These are phyloP conservation scores for Acleris cristana DNA, from an alignment of 2,888 invertebrate genomes.

Conservation along the genomic window DNA sequence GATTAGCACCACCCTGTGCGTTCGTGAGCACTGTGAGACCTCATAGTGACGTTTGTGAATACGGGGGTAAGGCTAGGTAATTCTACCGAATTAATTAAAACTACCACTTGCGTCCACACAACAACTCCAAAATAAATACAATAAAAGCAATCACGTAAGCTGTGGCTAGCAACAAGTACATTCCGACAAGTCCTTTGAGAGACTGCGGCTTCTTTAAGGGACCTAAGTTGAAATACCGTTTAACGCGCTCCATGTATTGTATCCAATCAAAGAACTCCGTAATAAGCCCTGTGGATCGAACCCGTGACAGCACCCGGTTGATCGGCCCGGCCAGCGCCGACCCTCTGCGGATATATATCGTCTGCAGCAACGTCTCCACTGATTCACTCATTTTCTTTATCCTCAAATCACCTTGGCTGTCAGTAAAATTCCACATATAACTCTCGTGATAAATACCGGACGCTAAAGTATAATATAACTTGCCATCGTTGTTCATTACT, in stretches of 20 bases:
- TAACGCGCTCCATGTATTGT: constrained; percentile 39
- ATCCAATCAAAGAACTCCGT: constrained; percentile 13
- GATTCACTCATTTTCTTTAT: constrained; percentile 45
- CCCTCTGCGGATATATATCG: constrained; percentile 52
- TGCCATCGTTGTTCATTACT: constrained; percentile 37
- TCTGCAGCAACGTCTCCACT: constrained; percentile 40
- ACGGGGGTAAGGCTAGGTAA: too few species aligned
- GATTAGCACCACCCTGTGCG: too few species aligned
- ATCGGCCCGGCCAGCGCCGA: constrained; percentile 43
- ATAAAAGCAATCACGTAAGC: constrained; percentile 48
- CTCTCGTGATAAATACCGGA: constrained; percentile 40
- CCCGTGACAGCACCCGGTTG: constrained; percentile 36
- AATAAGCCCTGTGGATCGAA: constrained; percentile 43
- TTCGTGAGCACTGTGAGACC: too few species aligned
- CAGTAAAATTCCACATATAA: constrained; percentile 41
- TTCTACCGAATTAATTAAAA: too few species aligned
- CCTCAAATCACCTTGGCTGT: constrained; percentile 43
- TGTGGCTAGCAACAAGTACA: constrained; percentile 44
- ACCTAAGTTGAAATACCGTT: constrained; percentile 40
- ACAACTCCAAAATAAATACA: constrained; percentile 44
- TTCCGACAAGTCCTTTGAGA: constrained; percentile 43
- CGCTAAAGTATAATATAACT: constrained; percentile 45
- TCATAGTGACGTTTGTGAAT: too few species aligned
- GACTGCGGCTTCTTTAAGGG: constrained; percentile 25
- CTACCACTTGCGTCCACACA: not conserved